These are phyloP conservation scores for Fregata magnificens DNA, from an alignment of 2,113 vertebrate species.

Conservation along the genomic window DNA sequence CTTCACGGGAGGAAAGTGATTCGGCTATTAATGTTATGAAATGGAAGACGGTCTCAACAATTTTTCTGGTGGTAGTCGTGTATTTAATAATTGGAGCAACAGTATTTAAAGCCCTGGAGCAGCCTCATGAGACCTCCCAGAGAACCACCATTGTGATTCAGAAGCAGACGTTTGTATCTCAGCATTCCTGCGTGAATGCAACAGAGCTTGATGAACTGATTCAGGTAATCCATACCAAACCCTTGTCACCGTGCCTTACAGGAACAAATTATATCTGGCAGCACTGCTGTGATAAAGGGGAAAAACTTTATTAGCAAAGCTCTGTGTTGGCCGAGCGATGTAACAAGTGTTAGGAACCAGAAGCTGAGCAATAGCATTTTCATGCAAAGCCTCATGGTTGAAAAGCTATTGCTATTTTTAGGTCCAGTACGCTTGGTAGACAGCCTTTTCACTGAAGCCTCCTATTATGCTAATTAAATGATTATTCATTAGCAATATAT, in stretches of 20 bases:
- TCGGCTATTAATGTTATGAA: conserved; percentile 92
- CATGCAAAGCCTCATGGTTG: neutral
- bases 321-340: accelerated
- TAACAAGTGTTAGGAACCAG: neutral
- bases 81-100: conserved; percentile 96
- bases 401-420: neutral
- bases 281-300: neutral
- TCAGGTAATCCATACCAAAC: conserved; percentile 77
- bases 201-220: conserved; percentile 94
- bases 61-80: conserved; percentile 95
- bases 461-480: conserved; percentile 20
- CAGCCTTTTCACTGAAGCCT: neutral
- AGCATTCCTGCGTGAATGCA: conserved; percentile 90
- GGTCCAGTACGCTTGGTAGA: neutral
- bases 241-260: neutral
- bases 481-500: conserved; percentile 36
- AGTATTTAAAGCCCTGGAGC: conserved; percentile 94
- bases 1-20: conserved; percentile 86
- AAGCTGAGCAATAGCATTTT: neutral
- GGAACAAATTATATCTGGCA: neutral
- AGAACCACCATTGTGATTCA: conserved; percentile 87
- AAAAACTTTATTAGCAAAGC: neutral
- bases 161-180: conserved; percentile 88
- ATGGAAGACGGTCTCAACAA: conserved; percentile 98
- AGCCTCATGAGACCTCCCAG: conserved; percentile 90